Evolutionary conservation across 2,113 vertebrate species (phyloP).

Genomic region (Phalacrocorax aristotelis): DNA sequence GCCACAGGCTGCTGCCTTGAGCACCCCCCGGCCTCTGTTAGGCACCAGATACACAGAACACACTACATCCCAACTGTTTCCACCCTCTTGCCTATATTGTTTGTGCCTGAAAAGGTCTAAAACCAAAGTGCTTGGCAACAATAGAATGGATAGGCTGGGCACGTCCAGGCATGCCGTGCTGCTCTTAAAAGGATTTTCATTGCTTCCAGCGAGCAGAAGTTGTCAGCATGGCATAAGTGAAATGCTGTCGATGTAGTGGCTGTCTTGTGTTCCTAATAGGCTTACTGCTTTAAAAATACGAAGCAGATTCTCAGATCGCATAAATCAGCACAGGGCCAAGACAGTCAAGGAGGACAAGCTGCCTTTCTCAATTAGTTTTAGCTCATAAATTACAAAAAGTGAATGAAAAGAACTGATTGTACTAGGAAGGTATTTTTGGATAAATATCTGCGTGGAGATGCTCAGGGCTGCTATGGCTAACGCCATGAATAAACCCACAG

Average conservation of each 20-base stretch:
- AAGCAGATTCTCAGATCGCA: not conserved
- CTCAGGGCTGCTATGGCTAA: not conserved
- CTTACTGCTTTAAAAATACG: not conserved
- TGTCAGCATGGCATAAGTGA: not conserved
- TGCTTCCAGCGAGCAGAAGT: not conserved
- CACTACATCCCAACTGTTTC: not conserved
- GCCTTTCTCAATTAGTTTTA: not conserved
- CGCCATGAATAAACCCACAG: not conserved
- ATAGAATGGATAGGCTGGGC: not conserved
- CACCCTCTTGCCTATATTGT: not conserved
- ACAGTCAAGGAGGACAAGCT: not conserved
- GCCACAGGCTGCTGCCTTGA: not conserved
- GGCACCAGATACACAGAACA: not conserved
- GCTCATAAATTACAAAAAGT: not conserved
- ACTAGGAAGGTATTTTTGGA: not conserved
- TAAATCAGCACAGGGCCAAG: not conserved
- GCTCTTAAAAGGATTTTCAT: not conserved
- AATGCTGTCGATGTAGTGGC: not conserved
- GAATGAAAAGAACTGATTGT: not conserved
- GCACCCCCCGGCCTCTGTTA: not conserved
- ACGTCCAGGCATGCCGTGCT: accelerated
- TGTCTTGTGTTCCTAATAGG: not conserved
- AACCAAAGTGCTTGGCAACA: not conserved
- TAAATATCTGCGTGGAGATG: not conserved
- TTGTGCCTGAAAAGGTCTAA: not conserved